Evolutionary conservation across 2,797 vertebrate genomes (phyloP).

Genomic region (Siniperca scherzeri): DNA sequence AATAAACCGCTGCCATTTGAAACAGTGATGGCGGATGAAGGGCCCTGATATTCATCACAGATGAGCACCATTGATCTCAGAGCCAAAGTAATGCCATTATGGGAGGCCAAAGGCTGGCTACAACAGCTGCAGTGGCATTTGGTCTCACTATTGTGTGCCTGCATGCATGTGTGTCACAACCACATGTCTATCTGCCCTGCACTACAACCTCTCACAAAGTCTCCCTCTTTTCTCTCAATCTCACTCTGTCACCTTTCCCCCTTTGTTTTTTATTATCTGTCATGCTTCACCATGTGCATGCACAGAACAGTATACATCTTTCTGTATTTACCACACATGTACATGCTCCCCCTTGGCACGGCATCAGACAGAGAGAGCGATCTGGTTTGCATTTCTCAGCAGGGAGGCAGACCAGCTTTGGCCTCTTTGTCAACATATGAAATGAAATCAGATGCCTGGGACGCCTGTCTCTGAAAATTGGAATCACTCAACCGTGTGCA

Average conservation of each 20-base stretch:
- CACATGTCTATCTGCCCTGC: slow-evolving; percentile 12
- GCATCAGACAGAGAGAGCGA: slow-evolving; percentile 37
- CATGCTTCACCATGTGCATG: slow-evolving; percentile 37
- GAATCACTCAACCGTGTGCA: slow-evolving; percentile 57
- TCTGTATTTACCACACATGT: slow-evolving; percentile 60
- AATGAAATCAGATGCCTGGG: slow-evolving; percentile 72
- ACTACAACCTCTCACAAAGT: slow-evolving; percentile 12
- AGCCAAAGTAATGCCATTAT: slow-evolving; percentile 54
- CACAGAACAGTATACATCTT: slow-evolving; percentile 1
- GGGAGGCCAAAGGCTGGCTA: not conserved
- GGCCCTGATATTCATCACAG: slow-evolving; percentile 46
- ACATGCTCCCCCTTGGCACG: slow-evolving; percentile 25
- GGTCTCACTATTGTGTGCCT: slow-evolving; percentile 15
- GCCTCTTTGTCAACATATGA: slow-evolving; percentile 74
- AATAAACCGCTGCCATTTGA: slow-evolving; percentile 56
- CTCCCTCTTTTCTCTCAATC: slow-evolving; percentile 14
- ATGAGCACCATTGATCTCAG: slow-evolving; percentile 53
- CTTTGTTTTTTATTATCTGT: slow-evolving; percentile 21
- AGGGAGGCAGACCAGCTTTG: slow-evolving; percentile 53
- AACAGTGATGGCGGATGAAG: slow-evolving; percentile 29
- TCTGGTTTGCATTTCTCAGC: slow-evolving; percentile 69
- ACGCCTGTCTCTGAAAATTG: slow-evolving; percentile 71
- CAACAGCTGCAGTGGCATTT: slow-evolving; percentile 53
- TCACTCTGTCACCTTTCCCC: slow-evolving; percentile 37
- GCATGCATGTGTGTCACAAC: slow-evolving; percentile 16